Conservation (phyloP, 23 tunicate species). For the Oikopleura dioica region DNA sequence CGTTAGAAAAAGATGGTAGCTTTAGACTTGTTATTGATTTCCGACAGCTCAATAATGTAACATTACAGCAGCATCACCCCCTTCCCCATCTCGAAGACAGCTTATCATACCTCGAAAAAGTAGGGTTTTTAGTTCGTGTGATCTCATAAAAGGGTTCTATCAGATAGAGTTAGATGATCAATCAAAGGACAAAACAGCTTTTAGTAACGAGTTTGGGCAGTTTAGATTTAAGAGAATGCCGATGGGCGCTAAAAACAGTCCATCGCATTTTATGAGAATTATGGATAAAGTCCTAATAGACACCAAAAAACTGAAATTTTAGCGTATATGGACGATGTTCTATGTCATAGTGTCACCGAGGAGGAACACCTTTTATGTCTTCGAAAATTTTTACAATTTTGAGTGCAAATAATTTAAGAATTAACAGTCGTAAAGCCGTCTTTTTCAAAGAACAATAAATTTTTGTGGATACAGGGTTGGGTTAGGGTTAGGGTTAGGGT, state of each 20-base stretch:
- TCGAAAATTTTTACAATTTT: background rate
- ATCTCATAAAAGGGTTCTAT: conserved; percentile 5
- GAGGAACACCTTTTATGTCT: background rate
- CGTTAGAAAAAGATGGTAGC: conserved; percentile 13
- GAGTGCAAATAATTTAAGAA: background rate
- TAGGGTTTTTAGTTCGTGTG: background rate
- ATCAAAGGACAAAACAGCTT: too few species aligned
- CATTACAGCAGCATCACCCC: conserved; percentile 13
- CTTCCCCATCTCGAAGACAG: conserved; percentile 8
- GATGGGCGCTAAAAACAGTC: background rate
- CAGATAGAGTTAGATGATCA: conserved; percentile 1
- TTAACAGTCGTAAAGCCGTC: background rate
- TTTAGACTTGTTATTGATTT: conserved; percentile 10
- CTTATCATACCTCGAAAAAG: too few species aligned
- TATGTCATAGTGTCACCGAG: background rate
- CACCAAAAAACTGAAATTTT: background rate
- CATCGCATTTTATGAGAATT: background rate
- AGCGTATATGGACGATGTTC: background rate
- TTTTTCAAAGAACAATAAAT: background rate
- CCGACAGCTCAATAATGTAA: conserved; percentile 10
- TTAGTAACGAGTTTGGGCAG: background rate
- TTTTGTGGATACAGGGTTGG: background rate
- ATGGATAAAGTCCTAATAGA: background rate
- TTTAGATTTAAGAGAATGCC: background rate
- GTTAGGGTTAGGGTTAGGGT: too few species aligned